A percentile compares a stretch with the other conserved stretches of the same genome.
phyloP scores from a whole-genome alignment of 2,797 vertebrate genomes.

The Centroberyx gerrardi region DNA sequence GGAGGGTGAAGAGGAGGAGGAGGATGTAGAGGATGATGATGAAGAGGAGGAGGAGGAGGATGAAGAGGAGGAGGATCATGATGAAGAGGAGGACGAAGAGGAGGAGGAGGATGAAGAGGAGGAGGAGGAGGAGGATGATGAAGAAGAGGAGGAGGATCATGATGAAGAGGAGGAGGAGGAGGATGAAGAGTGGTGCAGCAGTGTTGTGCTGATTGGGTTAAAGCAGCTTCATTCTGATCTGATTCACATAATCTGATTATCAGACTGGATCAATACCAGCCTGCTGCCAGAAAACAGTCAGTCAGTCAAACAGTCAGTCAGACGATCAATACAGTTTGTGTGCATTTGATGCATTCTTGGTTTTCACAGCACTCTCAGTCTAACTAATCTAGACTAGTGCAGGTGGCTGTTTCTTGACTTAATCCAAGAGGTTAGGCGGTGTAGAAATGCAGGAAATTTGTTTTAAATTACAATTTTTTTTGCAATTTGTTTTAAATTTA shows the following conservation, averaged over 20 bases:
- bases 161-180: background rate
- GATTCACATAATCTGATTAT: conserved; percentile 56
- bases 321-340: too few species aligned
- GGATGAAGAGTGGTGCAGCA: conserved; percentile 23
- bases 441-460: too few species aligned
- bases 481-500: too few species aligned
- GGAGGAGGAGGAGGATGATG: background rate
- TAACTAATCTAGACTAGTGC: too few species aligned
- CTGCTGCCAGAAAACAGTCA: background rate
- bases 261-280: conserved; percentile 25
- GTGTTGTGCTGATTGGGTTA: conserved; percentile 4
- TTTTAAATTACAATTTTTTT: too few species aligned
- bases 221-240: conserved; percentile 22
- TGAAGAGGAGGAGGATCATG: too few species aligned
- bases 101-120: conserved; percentile 14
- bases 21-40: background rate
- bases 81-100: background rate
- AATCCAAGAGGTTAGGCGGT: too few species aligned
- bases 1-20: background rate
- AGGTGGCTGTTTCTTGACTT: too few species aligned
- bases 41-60: background rate
- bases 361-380: too few species aligned
- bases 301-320: too few species aligned
- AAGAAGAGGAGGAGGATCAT: background rate
- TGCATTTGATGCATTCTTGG: too few species aligned